Evolutionary conservation across 2,797 vertebrate genomes (phyloP).

Genomic region (Chiloscyllium punctatum): DNA sequence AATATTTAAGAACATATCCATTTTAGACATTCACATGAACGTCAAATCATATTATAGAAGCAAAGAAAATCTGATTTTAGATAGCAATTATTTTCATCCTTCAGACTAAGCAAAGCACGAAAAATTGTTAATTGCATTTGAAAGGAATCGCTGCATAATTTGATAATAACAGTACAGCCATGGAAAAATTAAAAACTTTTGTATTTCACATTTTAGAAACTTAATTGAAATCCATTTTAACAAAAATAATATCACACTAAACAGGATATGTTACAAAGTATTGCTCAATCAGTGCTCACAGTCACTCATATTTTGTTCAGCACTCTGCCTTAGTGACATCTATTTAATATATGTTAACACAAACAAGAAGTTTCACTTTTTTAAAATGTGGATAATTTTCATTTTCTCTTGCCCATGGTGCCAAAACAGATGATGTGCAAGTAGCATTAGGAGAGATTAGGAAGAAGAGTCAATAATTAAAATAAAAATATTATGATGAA

Average conservation of each 20-base stretch:
- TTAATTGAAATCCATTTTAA: not conserved
- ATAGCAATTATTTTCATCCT: constrained; percentile 66
- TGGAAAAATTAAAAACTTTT: constrained; percentile 54
- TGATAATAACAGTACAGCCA: constrained; percentile 65
- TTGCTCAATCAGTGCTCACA: not conserved
- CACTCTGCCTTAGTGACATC: not conserved
- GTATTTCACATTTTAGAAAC: not conserved
- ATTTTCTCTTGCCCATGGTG: not conserved
- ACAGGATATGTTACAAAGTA: not conserved
- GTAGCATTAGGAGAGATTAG: not conserved
- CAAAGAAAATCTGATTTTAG: constrained; percentile 65
- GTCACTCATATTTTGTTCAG: not conserved
- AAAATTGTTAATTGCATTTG: constrained; percentile 75
- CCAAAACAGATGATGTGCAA: not conserved
- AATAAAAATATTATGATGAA: too few species aligned
- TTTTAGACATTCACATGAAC: not conserved
- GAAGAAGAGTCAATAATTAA: too few species aligned
- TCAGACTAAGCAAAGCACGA: constrained; percentile 61
- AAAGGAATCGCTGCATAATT: constrained; percentile 68
- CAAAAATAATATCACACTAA: not conserved
- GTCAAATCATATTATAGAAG: constrained; percentile 42
- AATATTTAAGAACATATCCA: not conserved
- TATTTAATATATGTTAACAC: not conserved
- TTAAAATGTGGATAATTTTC: not conserved
- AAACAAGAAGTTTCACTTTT: not conserved